A percentile compares a stretch with the other conserved stretches of the same genome.
Conservation (phyloP, 2,113 vertebrate species). For the Engystomops pustulosus region DNA sequence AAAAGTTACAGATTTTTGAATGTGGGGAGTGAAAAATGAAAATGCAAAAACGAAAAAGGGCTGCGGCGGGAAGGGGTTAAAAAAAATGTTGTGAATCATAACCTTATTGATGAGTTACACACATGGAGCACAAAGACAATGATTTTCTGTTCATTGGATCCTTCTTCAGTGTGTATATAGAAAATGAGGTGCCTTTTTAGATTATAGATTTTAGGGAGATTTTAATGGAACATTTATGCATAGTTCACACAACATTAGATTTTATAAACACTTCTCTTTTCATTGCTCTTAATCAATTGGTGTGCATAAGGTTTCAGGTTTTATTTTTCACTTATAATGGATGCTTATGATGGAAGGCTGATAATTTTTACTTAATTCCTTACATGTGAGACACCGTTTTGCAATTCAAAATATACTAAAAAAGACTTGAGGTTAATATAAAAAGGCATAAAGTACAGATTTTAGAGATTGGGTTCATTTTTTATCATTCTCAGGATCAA, state of each 20-base stretch:
- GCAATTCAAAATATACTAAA: too few relatives aligned
- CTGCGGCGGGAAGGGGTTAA: too few relatives aligned
- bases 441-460: too few relatives aligned
- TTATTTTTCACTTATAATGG: background rate
- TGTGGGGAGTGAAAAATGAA: too few relatives aligned
- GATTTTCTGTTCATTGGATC: background rate
- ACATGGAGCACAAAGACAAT: constrained; percentile 9
- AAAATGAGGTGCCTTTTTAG: constrained; percentile 38
- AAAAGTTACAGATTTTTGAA: too few relatives aligned
- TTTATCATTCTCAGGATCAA: too few relatives aligned
- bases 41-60: too few relatives aligned
- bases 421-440: too few relatives aligned
- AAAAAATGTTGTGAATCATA: constrained; percentile 1
- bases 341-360: too few relatives aligned
- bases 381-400: too few relatives aligned
- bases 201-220: constrained; percentile 21
- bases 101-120: background rate
- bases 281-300: background rate
- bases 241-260: constrained; percentile 27
- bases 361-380: too few relatives aligned
- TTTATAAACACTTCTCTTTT: constrained; percentile 3
- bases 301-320: background rate
- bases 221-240: constrained; percentile 41
- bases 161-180: background rate
- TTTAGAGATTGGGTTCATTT: too few relatives aligned